Percentiles rank a stretch among this genome's conserved stretches.
phyloP scores from a whole-genome alignment of 2,888 invertebrate genomes.

The Macaria liturata region DNA sequence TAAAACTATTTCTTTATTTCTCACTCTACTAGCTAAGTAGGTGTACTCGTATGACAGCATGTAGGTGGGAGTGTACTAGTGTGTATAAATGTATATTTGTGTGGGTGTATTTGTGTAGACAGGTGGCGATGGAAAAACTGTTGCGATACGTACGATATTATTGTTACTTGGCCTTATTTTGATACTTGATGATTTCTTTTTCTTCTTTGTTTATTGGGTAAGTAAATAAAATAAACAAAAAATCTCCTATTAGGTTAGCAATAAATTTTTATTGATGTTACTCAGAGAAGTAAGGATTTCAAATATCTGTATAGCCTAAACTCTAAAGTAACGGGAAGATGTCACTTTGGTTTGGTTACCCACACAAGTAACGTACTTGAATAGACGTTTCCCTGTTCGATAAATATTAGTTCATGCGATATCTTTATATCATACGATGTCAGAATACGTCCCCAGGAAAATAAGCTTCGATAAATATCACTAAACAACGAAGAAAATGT shows the following conservation, averaged over 20 bases:
- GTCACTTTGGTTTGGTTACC: too few species aligned
- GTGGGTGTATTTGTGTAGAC: constrained; percentile 17
- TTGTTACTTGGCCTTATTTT: constrained; percentile 37
- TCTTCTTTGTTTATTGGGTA: too few species aligned
- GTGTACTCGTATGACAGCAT: too few species aligned
- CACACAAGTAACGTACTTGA: too few species aligned
- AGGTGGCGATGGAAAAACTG: constrained; percentile 29
- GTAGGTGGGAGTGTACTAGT: too few species aligned
- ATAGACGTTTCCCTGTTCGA: too few species aligned
- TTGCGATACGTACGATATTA: constrained; percentile 39
- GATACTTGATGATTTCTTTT: background rate
- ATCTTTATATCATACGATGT: background rate
- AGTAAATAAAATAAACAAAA: too few species aligned
- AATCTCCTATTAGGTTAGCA: too few species aligned
- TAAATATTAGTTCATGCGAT: background rate
- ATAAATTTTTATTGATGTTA: too few species aligned
- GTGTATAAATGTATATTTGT: background rate
- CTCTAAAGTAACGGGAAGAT: too few species aligned
- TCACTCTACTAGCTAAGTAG: background rate
- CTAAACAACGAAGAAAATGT: constrained; percentile 13
- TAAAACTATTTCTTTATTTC: constrained; percentile 42
- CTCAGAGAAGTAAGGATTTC: too few species aligned
- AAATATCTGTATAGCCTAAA: too few species aligned
- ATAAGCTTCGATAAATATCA: constrained; percentile 28
- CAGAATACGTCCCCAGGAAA: constrained; percentile 21